These are phyloP conservation scores for Heliconius cydno DNA, from an alignment of 2,888 invertebrate genomes.

Conservation along the genomic window DNA sequence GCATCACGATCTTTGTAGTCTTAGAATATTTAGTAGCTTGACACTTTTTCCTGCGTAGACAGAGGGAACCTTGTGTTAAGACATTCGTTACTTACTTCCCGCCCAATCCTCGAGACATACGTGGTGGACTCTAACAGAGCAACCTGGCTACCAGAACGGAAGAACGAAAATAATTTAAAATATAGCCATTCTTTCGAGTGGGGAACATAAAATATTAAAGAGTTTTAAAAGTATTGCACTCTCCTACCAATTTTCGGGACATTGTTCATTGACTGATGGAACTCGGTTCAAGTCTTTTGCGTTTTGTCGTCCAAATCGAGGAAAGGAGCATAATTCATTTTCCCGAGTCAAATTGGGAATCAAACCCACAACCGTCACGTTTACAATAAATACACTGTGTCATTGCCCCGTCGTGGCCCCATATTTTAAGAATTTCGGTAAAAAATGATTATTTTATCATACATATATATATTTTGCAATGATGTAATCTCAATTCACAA, in stretches of 20 bases:
- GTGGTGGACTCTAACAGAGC: neutral
- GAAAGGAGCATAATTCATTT: neutral
- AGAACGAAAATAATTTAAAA: neutral
- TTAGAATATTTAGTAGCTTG: neutral
- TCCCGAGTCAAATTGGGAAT: neutral
- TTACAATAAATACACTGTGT: no score
- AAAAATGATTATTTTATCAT: neutral
- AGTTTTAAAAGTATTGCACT: no score
- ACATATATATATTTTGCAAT: slow-evolving; percentile 46
- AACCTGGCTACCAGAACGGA: neutral
- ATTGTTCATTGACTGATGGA: no score
- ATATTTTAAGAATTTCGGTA: no score
- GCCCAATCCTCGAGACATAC: neutral
- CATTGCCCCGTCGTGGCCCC: no score
- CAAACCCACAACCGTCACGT: neutral
- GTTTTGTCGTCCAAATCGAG: no score
- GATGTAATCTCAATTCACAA: slow-evolving; percentile 56
- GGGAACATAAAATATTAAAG: no score
- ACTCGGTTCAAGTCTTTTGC: no score
- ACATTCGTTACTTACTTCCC: neutral
- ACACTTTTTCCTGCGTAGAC: neutral
- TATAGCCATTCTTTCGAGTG: neutral
- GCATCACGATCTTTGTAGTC: no score
- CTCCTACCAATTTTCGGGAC: no score
- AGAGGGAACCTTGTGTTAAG: neutral